phyloP scores from a whole-genome alignment of 2,888 invertebrate genomes.

The Lithosia quadra region DNA sequence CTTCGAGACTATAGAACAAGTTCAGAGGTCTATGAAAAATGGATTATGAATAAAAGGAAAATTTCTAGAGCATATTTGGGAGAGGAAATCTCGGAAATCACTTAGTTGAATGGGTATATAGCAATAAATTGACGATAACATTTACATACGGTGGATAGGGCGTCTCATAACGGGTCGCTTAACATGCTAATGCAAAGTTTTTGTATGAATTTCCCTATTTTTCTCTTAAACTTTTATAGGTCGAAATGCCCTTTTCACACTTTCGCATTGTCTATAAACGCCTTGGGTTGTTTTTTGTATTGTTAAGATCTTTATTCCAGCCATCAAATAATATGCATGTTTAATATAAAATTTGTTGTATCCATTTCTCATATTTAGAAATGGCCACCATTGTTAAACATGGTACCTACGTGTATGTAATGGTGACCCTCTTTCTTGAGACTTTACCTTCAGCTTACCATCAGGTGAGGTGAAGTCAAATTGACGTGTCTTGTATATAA shows the following conservation, averaged over 20 bases:
- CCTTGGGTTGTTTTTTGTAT: background rate
- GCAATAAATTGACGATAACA: conserved; percentile 83
- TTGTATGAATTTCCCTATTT: conserved; percentile 62
- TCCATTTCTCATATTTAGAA: no score
- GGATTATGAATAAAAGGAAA: conserved; percentile 68
- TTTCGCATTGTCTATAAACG: background rate
- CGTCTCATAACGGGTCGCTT: conserved; percentile 76
- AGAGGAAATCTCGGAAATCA: conserved; percentile 81
- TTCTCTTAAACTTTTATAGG: conserved; percentile 44
- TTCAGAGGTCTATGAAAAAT: conserved; percentile 48
- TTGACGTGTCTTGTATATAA: no score
- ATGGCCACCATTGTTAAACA: no score
- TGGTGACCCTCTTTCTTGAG: no score
- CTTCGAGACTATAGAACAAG: conserved; percentile 33
- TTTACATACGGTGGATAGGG: conserved; percentile 78
- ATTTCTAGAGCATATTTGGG: conserved; percentile 68
- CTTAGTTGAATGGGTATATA: conserved; percentile 78
- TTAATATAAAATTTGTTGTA: no score
- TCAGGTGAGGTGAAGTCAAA: no score
- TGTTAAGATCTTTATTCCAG: background rate
- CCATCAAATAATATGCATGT: no score
- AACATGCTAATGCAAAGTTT: conserved; percentile 67
- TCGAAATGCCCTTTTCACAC: conserved; percentile 3
- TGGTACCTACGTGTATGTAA: no score
- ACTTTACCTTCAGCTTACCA: no score